Percentiles rank a stretch among this genome's conserved stretches.
Evolutionary conservation across 2,888 invertebrate genomes (phyloP).

Genomic region (Rhaphigaster nebulosa): DNA sequence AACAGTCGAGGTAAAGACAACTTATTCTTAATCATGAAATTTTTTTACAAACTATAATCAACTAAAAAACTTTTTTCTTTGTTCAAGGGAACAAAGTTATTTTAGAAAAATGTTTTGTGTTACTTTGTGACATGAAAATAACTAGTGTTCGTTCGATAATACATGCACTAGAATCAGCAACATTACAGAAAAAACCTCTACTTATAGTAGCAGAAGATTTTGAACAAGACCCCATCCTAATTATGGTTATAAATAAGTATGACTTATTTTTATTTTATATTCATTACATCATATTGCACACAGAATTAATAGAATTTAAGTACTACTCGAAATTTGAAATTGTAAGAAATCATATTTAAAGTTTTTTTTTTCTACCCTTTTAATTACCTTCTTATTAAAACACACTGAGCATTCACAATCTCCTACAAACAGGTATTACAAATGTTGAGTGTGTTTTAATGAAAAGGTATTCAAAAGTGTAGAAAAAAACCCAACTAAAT

Average conservation of each 20-base stretch:
- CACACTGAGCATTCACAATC: no score
- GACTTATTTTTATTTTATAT: conserved; percentile 1
- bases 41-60: background rate
- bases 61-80: background rate
- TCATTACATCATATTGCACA: background rate
- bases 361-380: no score
- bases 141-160: conserved; percentile 64
- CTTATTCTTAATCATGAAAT: background rate
- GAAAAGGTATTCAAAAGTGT: no score
- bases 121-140: conserved; percentile 66
- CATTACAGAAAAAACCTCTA: conserved; percentile 63
- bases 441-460: no score
- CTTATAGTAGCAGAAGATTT: conserved; percentile 71
- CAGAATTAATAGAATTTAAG: no score
- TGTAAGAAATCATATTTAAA: no score
- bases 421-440: no score
- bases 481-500: no score
- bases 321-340: no score
- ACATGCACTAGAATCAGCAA: conserved; percentile 66
- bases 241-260: conserved; percentile 70
- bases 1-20: conserved; percentile 63
- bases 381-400: no score
- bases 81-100: conserved; percentile 57
- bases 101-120: conserved; percentile 66
- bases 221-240: conserved; percentile 71